Base-by-base conservation (phyloP, 2,113 vertebrate species). In the Callorhinus ursinus region DNA sequence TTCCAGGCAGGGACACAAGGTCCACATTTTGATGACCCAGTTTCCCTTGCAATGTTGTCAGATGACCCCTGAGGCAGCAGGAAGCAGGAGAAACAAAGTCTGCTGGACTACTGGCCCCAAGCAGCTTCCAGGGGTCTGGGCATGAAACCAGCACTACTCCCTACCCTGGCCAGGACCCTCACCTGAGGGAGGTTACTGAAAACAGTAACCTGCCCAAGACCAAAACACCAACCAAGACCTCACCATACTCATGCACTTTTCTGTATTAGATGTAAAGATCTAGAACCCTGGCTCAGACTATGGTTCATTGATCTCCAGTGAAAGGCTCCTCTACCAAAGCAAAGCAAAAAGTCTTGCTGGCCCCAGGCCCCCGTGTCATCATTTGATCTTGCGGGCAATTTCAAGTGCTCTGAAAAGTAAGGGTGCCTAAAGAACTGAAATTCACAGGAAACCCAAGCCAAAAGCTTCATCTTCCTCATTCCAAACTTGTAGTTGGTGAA, bases 21-120 rank as follows among this genome's bases (percentile, higher is more conserved):
- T 88, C 96, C 97, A 96, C 59, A 90, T 95, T 97, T 67, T 98
- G 77, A 96, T 96, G 86, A 97, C 92, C 92, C 92, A 92, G 49
- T 95, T 97, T 98, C 72, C 91, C 61, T 80, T 42, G 39, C 67
- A 97, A 95, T 80, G 55, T 88, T 89, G 87, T 93, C 95, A 89
- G 92, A 92, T 93, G 95, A 86, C 87, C 95, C 92, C 53, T 63
- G 93, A 88, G 94, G 76, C 95, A 63, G 26, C 76, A 96, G 46
- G 69, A 97, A 81, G 82, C 76, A 83, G 53, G 10, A 80, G 80
- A 53, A 87, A 74, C 82, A 97, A 93, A 80, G 24, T 76, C 65
- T 71, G 59, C 90, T 59, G 76, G 81, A 51, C 51, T 33, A 21
- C 0, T 71, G 39, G 33, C 79, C 77, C 13, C 46, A 77, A 93